Evolutionary conservation across 1,140 invertebrate species (phyloP).

Genomic region (Zaprionus davidi): DNA sequence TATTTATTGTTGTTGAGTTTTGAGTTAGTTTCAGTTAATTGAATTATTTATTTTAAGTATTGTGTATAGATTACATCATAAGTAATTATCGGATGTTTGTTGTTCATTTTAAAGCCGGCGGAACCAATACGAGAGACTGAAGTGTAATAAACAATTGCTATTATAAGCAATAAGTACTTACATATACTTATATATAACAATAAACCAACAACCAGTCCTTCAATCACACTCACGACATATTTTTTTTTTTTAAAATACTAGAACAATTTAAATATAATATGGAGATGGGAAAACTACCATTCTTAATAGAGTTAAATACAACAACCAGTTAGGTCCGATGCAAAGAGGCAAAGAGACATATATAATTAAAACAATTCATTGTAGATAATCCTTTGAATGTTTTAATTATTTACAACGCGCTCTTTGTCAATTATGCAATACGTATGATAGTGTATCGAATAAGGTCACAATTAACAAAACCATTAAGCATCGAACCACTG

Average conservation of each 20-base stretch:
- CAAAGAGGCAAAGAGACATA: no score
- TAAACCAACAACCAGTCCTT: conserved; percentile 43
- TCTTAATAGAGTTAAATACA: no score
- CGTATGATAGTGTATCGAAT: no score
- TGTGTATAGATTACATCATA: conserved; percentile 49
- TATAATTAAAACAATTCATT: no score
- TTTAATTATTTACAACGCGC: no score
- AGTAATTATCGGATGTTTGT: conserved; percentile 82
- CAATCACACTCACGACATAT: conserved; percentile 7
- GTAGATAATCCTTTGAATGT: no score
- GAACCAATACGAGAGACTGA: conserved; percentile 90
- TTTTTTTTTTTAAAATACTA: background rate
- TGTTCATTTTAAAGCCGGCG: conserved; percentile 87
- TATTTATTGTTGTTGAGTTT: background rate
- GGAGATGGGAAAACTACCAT: background rate
- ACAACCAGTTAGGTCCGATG: no score
- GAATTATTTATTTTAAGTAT: conserved; percentile 3
- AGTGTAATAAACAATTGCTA: conserved; percentile 85
- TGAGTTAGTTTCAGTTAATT: conserved; percentile 22
- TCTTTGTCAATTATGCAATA: no score
- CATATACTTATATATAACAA: conserved; percentile 50
- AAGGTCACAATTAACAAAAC: no score
- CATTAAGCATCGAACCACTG: no score
- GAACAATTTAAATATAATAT: background rate
- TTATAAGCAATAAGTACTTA: conserved; percentile 59